Evolutionary conservation across 2,113 vertebrate genomes (phyloP).

Genomic region (Gallinago jamesoni): DNA sequence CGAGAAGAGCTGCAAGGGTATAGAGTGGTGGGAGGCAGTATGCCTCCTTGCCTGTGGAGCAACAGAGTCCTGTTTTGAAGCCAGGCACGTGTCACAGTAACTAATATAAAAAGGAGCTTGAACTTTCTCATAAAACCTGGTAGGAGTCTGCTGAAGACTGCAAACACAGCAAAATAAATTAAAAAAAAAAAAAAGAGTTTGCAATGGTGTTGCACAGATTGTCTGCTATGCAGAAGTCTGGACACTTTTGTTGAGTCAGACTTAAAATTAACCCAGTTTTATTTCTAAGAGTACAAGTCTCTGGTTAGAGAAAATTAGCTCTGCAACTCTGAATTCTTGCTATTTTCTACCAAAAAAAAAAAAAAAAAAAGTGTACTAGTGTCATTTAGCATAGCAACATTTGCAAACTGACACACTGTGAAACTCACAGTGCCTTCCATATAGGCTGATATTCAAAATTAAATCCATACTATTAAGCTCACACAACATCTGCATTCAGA

Average conservation of each 20-base stretch:
- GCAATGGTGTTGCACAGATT: not conserved
- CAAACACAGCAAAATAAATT: not conserved
- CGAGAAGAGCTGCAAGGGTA: not conserved
- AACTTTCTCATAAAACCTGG: not conserved
- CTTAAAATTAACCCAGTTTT: not conserved
- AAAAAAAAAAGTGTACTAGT: not conserved
- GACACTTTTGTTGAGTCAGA: not conserved
- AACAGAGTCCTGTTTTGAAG: not conserved
- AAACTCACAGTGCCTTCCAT: not conserved
- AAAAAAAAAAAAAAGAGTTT: not conserved
- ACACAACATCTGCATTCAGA: not conserved
- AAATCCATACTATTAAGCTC: not conserved
- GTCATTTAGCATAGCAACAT: not conserved
- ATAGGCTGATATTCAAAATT: not conserved
- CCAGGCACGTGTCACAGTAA: not conserved
- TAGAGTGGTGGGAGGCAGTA: not conserved
- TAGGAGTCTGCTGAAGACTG: not conserved
- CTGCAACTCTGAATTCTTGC: not conserved
- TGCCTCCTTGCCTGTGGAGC: not conserved
- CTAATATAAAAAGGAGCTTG: not conserved
- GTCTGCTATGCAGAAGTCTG: not conserved
- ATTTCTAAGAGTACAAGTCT: not conserved
- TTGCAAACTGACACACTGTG: not conserved
- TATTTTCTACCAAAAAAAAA: not conserved
- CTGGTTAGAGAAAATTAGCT: not conserved